Evolutionary conservation across 2,797 vertebrate species (phyloP), one percentile per base, ranked within the genome.

Genomic region (Pterois miles): DNA sequence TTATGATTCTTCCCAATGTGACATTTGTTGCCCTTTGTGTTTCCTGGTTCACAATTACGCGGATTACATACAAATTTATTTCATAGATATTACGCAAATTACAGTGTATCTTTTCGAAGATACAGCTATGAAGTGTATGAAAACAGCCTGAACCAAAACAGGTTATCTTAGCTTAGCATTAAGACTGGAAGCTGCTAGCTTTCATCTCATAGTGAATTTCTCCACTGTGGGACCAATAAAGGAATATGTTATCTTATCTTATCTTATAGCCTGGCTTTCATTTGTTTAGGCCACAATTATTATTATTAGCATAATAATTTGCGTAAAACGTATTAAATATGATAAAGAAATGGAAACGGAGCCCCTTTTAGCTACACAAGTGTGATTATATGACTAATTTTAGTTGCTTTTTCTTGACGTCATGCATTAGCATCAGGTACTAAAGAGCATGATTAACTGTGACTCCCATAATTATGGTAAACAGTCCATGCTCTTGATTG

Each of bases 401-500:
- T 14, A 16, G 3, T 5, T 48, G 11, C 38, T 29, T 46, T 25
- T 13, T 62, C 46, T n/a, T 68, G 34, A 23, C 22, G 13, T 40
- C 18, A 10, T 16, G 38, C 34, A 31, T 52, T 18, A 48, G 6
- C 48, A 57, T 71, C 59, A 76, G 38, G 16, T 70, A 14, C 46
- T 54, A 33, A 52, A 74, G 65, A 48, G 25, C 48, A 12, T 66
- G 53, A 78, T 74, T 71, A 67, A 63, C 69, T 58, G 25, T 5
- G 33, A 75, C 56, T 29, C 0, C 20, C 5, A 34, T 81, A 18
- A 68, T 85, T 46, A 69, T 23, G 20, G 29, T 36, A 75, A 63
- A 85, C 67, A 60, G 74, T 18, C 40, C 9, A 8, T 33, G 76
- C 11, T 71, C 53, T 40, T 71, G 79, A 85, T 78, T 84, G 74